A percentile compares a stretch with the other conserved stretches of the same genome.
phyloP scores from a whole-genome alignment of 2,888 invertebrate species.

The Rhodophaea formosa region DNA sequence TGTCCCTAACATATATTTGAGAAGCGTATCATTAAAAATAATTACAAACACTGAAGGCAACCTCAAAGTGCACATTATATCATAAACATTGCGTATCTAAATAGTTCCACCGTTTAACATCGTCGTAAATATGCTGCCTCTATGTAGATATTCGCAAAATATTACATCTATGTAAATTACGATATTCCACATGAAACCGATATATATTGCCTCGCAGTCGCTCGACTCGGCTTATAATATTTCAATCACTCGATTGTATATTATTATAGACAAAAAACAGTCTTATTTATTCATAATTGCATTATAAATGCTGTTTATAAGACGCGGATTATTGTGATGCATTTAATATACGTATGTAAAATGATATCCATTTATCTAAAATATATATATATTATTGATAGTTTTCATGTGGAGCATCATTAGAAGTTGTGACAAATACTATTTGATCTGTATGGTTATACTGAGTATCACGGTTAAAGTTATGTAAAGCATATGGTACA shows the following conservation, averaged over 20 bases:
- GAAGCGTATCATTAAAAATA: constrained; percentile 30
- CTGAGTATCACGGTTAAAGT: constrained; percentile 69
- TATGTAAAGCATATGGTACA: constrained; percentile 61
- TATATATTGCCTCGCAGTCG: constrained; percentile 3
- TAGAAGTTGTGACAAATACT: constrained; percentile 58
- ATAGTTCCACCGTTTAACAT: constrained; percentile 46
- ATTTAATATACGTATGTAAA: constrained; percentile 17
- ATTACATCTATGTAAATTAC: constrained; percentile 61
- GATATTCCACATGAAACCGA: constrained; percentile 58
- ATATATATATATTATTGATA: constrained; percentile 12
- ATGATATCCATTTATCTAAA: constrained; percentile 15
- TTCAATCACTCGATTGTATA: constrained; percentile 6
- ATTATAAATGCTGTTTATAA: constrained; percentile 18
- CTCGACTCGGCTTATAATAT: not conserved
- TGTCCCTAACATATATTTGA: constrained; percentile 29
- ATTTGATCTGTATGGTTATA: constrained; percentile 61
- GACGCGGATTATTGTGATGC: constrained; percentile 14
- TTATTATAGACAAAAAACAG: constrained; percentile 14
- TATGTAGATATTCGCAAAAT: constrained; percentile 78
- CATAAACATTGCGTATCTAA: constrained; percentile 51
- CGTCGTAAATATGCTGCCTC: constrained; percentile 72
- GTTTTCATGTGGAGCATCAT: constrained; percentile 41
- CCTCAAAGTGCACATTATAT: constrained; percentile 19
- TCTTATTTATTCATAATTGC: constrained; percentile 18
- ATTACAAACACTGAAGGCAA: constrained; percentile 19